Conservation (phyloP, 2,797 vertebrate species). For the Helicolenus hilgendorfi region DNA sequence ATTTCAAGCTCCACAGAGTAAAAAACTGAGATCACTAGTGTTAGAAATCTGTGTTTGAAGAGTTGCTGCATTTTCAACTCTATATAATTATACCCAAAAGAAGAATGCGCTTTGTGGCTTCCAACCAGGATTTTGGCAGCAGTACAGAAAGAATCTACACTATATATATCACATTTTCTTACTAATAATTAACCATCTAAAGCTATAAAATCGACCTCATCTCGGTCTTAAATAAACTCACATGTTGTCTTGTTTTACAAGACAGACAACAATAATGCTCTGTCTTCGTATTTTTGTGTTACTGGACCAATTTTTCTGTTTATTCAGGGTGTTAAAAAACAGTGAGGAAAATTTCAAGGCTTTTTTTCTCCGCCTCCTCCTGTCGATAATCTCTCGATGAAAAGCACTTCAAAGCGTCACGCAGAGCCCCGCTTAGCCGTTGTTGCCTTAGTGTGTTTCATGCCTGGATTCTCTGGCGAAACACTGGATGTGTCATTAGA, state of each 20-base stretch:
- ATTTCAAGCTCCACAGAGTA: neutral
- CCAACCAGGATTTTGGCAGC: neutral
- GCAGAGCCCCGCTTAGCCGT: constrained; percentile 45
- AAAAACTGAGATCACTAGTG: neutral
- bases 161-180: neutral
- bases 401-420: constrained; percentile 77
- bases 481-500: constrained; percentile 63
- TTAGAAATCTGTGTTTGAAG: neutral
- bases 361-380: constrained; percentile 30
- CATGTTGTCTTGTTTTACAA: neutral
- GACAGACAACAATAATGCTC: neutral
- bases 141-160: neutral
- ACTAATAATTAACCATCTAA: neutral
- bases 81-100: neutral
- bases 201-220: neutral
- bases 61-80: neutral
- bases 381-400: constrained; percentile 70
- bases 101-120: neutral
- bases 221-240: constrained; percentile 20
- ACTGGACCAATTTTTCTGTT: constrained; percentile 22
- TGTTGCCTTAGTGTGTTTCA: constrained; percentile 69
- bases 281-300: constrained; percentile 18
- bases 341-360: constrained; percentile 30
- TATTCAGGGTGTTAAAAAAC: constrained; percentile 26
- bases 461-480: constrained; percentile 59